A percentile compares a stretch with the other conserved stretches of the same genome.
Conservation (phyloP, 2,113 vertebrate genomes). For the Tachysurus fulvidraco region DNA sequence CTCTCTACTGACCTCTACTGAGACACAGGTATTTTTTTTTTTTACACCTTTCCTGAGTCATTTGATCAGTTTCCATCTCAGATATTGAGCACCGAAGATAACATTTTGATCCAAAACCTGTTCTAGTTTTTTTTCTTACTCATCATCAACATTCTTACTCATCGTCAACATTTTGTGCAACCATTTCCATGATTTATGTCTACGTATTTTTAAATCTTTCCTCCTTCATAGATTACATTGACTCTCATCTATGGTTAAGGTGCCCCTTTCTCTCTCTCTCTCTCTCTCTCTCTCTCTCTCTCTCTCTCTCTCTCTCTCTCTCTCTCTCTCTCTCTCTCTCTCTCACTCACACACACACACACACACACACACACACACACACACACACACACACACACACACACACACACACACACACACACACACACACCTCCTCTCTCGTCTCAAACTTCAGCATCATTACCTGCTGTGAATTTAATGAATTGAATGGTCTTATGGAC, state of each 20-base stretch:
- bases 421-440: not conserved
- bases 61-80: not conserved
- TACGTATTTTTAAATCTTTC: not conserved
- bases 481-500: conserved; percentile 34
- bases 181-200: not conserved
- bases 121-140: not conserved
- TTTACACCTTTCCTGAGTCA: not conserved
- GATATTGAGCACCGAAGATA: not conserved
- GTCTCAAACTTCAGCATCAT: conserved; percentile 16
- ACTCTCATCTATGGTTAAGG: not conserved
- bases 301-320: not conserved
- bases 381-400: not conserved
- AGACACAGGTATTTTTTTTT: conserved; percentile 1
- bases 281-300: not conserved
- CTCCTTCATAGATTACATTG: not conserved
- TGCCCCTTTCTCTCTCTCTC: not conserved
- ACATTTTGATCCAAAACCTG: not conserved
- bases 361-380: not conserved
- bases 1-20: not conserved
- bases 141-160: no score
- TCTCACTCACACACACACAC: not conserved
- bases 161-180: not conserved
- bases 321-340: no score
- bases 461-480: conserved; percentile 49
- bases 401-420: not conserved